Percentiles rank a stretch among this genome's conserved stretches.
phyloP scores from a whole-genome alignment of 2,113 vertebrate genomes.

The Xiphias gladius region DNA sequence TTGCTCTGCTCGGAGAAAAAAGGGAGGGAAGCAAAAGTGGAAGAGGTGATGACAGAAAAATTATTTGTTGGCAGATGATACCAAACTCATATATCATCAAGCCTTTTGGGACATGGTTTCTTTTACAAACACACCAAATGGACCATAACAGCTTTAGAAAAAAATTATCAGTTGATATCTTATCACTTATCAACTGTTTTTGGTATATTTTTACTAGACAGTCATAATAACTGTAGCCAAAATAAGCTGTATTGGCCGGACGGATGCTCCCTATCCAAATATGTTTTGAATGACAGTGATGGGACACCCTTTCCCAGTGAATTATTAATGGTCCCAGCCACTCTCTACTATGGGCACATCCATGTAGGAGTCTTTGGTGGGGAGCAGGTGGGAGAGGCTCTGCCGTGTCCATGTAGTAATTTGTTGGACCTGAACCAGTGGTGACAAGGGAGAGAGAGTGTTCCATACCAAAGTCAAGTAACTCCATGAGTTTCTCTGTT shows the following conservation, averaged over 20 bases:
- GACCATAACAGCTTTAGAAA: slow-evolving; percentile 46
- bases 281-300: slow-evolving; percentile 12
- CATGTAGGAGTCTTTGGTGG: slow-evolving; percentile 35
- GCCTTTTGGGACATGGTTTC: slow-evolving; percentile 52
- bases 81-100: slow-evolving; percentile 59
- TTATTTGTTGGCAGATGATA: slow-evolving; percentile 62
- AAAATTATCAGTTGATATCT: slow-evolving; percentile 57
- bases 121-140: slow-evolving; percentile 59
- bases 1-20: slow-evolving; percentile 25
- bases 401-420: slow-evolving; percentile 50
- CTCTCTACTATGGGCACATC: not conserved
- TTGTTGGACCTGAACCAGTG: slow-evolving; percentile 52
- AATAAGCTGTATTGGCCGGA: slow-evolving; percentile 16
- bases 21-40: slow-evolving; percentile 36
- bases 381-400: slow-evolving; percentile 58
- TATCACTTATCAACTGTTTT: slow-evolving; percentile 44
- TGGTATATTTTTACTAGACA: slow-evolving; percentile 33
- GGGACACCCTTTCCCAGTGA: slow-evolving; percentile 18
- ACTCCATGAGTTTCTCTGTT: slow-evolving; percentile 11
- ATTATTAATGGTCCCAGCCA: slow-evolving; percentile 4
- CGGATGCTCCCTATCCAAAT: slow-evolving; percentile 34
- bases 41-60: slow-evolving; percentile 63
- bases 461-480: slow-evolving; percentile 30
- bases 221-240: slow-evolving; percentile 27
- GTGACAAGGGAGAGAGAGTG: slow-evolving; percentile 4